phyloP scores from a whole-genome alignment of 2,888 invertebrate species.

The Baronia brevicornis region DNA sequence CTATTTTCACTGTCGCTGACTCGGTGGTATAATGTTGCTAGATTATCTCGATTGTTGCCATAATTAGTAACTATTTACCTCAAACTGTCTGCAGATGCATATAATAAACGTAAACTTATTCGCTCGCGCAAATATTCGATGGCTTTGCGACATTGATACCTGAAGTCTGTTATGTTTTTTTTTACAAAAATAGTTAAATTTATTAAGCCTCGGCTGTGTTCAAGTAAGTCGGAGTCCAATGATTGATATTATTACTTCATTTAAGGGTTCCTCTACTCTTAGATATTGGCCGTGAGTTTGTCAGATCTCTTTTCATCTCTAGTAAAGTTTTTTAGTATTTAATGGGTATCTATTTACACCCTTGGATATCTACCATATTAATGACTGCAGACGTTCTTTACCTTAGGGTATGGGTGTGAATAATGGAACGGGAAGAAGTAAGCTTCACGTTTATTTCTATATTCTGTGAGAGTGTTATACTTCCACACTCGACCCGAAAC shows the following conservation, averaged over 20 bases:
- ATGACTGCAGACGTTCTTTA: no score
- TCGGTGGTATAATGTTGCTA: slow-evolving; percentile 10
- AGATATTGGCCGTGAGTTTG: no score
- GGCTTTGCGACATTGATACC: slow-evolving; percentile 8
- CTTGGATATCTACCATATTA: no score
- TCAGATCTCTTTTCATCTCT: no score
- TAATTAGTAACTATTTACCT: slow-evolving; percentile 65
- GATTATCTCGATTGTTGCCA: slow-evolving; percentile 53
- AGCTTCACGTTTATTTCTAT: no score
- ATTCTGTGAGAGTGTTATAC: no score
- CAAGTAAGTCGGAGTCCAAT: slow-evolving; percentile 5
- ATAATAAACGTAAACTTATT: slow-evolving; percentile 20
- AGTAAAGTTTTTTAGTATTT: no score
- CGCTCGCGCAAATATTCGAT: slow-evolving; percentile 6
- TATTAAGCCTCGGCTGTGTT: slow-evolving; percentile 17
- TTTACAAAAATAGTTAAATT: slow-evolving; percentile 16
- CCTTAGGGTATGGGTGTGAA: no score
- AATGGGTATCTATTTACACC: no score
- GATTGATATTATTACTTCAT: slow-evolving; percentile 4
- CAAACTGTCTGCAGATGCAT: slow-evolving; percentile 32
- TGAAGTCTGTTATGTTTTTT: not conserved
- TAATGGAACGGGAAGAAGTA: no score
- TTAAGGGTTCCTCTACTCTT: no score
- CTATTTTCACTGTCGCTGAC: slow-evolving; percentile 8
- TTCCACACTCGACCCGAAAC: no score